Percentiles rank a stretch among this genome's conserved stretches.
Conservation (phyloP, 35 echinoderm and acorn worm genomes). For the Amphiura filiformis region DNA sequence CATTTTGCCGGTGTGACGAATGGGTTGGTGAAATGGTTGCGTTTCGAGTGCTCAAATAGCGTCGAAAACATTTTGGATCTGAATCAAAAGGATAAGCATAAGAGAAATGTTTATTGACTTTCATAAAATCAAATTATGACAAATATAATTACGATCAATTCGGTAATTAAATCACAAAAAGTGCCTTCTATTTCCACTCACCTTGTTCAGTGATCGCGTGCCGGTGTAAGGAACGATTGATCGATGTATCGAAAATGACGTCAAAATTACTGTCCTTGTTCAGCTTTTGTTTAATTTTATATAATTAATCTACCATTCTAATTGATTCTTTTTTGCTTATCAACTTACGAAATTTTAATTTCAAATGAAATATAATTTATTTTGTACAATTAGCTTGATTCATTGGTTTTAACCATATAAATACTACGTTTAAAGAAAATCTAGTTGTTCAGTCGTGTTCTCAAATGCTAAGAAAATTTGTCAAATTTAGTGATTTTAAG, state of each 20-base stretch:
- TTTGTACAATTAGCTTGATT: too few relatives aligned
- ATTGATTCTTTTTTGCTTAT: too few relatives aligned
- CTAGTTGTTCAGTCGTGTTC: too few relatives aligned
- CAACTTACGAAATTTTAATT: too few relatives aligned
- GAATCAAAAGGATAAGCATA: background rate
- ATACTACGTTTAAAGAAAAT: too few relatives aligned
- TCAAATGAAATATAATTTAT: too few relatives aligned
- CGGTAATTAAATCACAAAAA: background rate
- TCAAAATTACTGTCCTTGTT: background rate
- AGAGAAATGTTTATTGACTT: background rate
- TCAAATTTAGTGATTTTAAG: too few relatives aligned
- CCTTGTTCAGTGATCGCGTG: background rate
- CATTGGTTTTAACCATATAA: too few relatives aligned
- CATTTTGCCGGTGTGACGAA: constrained; percentile 78
- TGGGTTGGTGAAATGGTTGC: constrained; percentile 77
- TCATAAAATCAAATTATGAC: background rate
- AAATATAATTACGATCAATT: background rate
- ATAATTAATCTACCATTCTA: too few relatives aligned
- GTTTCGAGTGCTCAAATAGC: constrained; percentile 73
- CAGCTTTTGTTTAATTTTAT: too few relatives aligned
- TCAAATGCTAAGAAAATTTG: too few relatives aligned
- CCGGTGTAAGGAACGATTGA: background rate
- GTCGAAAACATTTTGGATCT: constrained; percentile 93
- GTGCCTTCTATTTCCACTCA: background rate
- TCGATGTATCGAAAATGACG: background rate